Conservation (phyloP, 2,113 vertebrate species). For the Xenopus tropicalis region UCB_Xtro_10.0 CM004448.2:96855001-96855500, state of each 20-base stretch:
- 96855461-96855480: constrained; percentile 75
- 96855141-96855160: constrained; percentile 49
- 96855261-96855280: too few relatives aligned
- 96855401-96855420: constrained; percentile 57
- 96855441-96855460: constrained; percentile 61
- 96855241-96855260: too few relatives aligned
- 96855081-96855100: constrained; percentile 72
- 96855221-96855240: too few relatives aligned
- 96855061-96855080: constrained; percentile 67
- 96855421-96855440: constrained; percentile 58
- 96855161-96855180: constrained; percentile 66
- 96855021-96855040: background rate
- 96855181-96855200: background rate
- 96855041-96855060: too few relatives aligned
- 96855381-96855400: constrained; percentile 62
- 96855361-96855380: constrained; percentile 59
- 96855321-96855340: constrained; percentile 46
- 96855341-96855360: constrained; percentile 50
- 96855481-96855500: constrained; percentile 45
- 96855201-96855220: too few relatives aligned
- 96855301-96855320: constrained; percentile 40
- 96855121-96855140: constrained; percentile 70
- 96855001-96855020: background rate
- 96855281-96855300: too few relatives aligned
- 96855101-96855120: constrained; percentile 80